These are phyloP conservation scores for Verasper variegatus DNA, from an alignment of 2,113 vertebrate genomes.

Conservation along the genomic window DNA sequence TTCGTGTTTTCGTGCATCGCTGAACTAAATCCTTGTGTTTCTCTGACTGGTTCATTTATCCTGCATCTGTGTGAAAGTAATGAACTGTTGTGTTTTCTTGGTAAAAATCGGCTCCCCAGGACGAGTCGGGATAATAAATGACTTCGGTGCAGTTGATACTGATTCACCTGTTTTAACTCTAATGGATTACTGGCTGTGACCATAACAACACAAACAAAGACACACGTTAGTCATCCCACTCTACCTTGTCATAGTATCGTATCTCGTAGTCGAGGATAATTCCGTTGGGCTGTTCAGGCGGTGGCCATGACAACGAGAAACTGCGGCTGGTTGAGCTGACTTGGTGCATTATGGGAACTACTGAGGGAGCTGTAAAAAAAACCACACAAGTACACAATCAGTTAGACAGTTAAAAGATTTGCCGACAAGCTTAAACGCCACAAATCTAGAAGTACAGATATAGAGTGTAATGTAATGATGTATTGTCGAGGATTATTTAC, in stretches of 20 bases:
- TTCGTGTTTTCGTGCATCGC: not conserved
- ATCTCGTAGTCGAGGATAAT: constrained; percentile 98
- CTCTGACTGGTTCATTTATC: not conserved
- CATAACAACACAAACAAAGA: constrained; percentile 21
- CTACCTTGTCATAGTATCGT: constrained; percentile 94
- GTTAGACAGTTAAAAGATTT: constrained; percentile 43
- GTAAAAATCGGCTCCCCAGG: constrained; percentile 1
- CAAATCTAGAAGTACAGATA: constrained; percentile 56
- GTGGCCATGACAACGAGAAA: constrained; percentile 96
- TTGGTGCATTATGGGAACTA: constrained; percentile 97
- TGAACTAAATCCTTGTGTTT: not conserved
- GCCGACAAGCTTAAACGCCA: constrained; percentile 33
- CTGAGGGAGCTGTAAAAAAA: constrained; percentile 88
- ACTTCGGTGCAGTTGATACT: constrained; percentile 40
- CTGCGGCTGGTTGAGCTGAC: constrained; percentile 95
- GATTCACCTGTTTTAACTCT: constrained; percentile 51
- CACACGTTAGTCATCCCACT: constrained; percentile 63
- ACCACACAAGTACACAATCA: constrained; percentile 38
- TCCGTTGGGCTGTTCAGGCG: constrained; percentile 95
- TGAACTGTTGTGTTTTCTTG: not conserved
- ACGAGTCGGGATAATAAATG: constrained; percentile 39
- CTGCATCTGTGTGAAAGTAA: not conserved
- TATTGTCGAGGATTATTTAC: constrained; percentile 58
- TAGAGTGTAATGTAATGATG: constrained; percentile 37
- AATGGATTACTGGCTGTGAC: constrained; percentile 46